These are phyloP conservation scores for Corynorhinus townsendii DNA, from an alignment of 2,113 vertebrate species.

Conservation along the genomic window DNA sequence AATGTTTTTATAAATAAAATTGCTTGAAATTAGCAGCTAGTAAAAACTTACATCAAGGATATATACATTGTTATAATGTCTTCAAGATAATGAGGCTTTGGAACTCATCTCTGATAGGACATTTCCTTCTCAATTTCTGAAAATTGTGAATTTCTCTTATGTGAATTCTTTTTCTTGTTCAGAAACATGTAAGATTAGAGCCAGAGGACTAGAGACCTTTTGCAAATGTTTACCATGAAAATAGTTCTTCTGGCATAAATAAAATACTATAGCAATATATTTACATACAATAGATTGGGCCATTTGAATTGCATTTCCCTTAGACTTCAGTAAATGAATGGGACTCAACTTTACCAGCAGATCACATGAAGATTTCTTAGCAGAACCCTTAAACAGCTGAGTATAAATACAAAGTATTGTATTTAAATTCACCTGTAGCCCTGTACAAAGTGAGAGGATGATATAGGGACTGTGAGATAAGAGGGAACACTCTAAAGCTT, in stretches of 20 bases:
- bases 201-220: background rate
- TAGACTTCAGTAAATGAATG: background rate
- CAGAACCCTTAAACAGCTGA: background rate
- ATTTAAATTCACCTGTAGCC: background rate
- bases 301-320: background rate
- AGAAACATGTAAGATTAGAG: background rate
- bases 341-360: accelerated
- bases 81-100: background rate
- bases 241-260: background rate
- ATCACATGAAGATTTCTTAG: background rate
- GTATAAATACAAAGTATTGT: accelerated
- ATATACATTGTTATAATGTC: background rate
- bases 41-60: background rate
- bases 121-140: background rate
- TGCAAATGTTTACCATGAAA: background rate
- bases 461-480: background rate
- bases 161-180: background rate
- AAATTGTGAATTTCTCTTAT: background rate
- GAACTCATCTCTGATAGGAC: background rate
- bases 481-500: conserved; percentile 8
- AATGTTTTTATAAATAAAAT: background rate
- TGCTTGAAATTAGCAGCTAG: background rate
- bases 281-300: background rate
- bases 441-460: background rate
- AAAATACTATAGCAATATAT: background rate